These are phyloP conservation scores for Choristoneura rosaceana DNA, from an alignment of 2,888 invertebrate species.

Conservation along the genomic window DNA sequence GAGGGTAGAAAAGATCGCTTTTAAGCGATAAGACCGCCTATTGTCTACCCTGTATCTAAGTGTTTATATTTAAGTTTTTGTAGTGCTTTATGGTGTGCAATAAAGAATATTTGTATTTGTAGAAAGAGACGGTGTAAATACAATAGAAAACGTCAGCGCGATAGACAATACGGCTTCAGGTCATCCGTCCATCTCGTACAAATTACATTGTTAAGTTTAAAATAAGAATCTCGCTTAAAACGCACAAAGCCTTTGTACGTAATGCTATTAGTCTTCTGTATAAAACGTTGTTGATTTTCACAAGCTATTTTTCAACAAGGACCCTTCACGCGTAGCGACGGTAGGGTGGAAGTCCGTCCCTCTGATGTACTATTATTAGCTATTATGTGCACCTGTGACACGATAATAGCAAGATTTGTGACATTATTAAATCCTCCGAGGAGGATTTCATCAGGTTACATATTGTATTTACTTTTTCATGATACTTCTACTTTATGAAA, in stretches of 20 bases:
- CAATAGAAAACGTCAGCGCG: no score
- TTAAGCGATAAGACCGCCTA: no score
- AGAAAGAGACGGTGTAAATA: no score
- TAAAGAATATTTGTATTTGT: no score
- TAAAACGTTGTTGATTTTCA: slow-evolving; percentile 9
- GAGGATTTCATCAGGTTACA: neutral
- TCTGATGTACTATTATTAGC: slow-evolving; percentile 16
- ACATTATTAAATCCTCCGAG: neutral
- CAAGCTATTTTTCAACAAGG: slow-evolving; percentile 16
- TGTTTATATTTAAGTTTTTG: no score
- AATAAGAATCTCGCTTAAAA: no score
- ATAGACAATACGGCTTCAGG: no score
- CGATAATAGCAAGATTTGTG: slow-evolving; percentile 17
- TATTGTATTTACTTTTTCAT: neutral
- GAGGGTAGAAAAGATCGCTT: no score
- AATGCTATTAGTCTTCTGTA: neutral
- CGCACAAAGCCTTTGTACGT: neutral
- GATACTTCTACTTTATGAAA: neutral
- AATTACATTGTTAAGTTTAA: no score
- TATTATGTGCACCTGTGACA: slow-evolving; percentile 10
- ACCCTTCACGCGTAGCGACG: slow-evolving; percentile 12
- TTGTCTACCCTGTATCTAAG: no score
- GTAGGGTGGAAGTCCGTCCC: neutral
- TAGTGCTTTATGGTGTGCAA: no score
- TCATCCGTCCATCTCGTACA: no score